Evolutionary conservation across 2,797 vertebrate species (phyloP), one percentile per base, ranked within the genome.

Genomic region (Knipowitschia caucasica): DNA sequence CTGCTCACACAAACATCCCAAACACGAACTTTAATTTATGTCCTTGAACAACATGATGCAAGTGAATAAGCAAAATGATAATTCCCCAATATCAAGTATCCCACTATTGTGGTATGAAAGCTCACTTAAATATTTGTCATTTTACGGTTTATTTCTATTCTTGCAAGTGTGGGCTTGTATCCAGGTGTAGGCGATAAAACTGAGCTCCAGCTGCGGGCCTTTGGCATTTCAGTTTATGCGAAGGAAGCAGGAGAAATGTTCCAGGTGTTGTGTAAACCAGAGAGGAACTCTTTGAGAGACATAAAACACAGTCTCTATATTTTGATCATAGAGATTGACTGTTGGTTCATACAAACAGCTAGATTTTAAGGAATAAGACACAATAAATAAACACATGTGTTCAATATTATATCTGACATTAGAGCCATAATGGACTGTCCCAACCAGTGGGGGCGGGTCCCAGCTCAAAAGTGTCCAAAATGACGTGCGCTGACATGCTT

Each of bases 381-480:
- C 36, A 23, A 25, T 45, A 46, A 18, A 46, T 18, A 46, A 11
- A 25, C n/a, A n/a, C n/a, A n/a, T 5, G 17, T 30, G 25, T 67
- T 34, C 23, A 7, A 3, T 34, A 33, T 44, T 15, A 50, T 20
- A 43, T 63, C 67, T 43, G 33, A 53, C 54, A 47, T 10, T 15
- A 43, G 35, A 18, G 50, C 30, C 36, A 52, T 40, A 7, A 21
- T 30, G 40, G 49, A 5, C 43, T 14, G 10, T 33, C 29, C 56
- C 24, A 18, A 57, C 40, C 54, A 39, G 53, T 53, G 10, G 50
- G n/a, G 14, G 61, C 51, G 25, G 4, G 51, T 49, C 26, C 24
- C n/a, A n/a, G n/a, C n/a, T n/a, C n/a, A n/a, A n/a, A n/a, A n/a
- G n/a, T n/a, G n/a, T n/a, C n/a, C n/a, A n/a, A n/a, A n/a, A n/a